These are phyloP conservation scores for Dendrocopos noguchii DNA, from an alignment of 2,113 vertebrate species.

Conservation along the genomic window DNA sequence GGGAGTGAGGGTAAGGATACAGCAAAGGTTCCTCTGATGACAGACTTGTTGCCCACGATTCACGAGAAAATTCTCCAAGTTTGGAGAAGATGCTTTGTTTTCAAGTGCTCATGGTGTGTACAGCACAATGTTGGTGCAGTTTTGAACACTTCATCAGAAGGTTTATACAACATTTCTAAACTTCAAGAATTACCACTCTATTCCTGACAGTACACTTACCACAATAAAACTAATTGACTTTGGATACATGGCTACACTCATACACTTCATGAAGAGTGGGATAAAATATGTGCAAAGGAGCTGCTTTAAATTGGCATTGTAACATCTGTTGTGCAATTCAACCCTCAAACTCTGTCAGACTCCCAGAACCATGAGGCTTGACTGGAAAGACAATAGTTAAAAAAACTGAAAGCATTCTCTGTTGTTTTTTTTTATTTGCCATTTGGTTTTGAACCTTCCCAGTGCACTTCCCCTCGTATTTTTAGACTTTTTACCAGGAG, in stretches of 20 bases:
- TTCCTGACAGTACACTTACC: not conserved
- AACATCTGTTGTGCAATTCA: not conserved
- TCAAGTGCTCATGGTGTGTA: not conserved
- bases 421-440: not conserved
- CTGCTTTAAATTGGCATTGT: not conserved
- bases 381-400: not conserved
- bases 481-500: not conserved
- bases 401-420: not conserved
- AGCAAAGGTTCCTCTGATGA: not conserved
- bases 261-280: not conserved
- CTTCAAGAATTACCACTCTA: not conserved
- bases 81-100: not conserved
- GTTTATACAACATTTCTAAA: not conserved
- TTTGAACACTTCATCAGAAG: not conserved
- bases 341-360: not conserved
- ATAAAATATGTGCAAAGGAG: not conserved
- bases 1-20: not conserved
- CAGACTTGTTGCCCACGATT: not conserved
- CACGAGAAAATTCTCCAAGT: not conserved
- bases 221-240: not conserved
- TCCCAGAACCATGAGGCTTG: not conserved
- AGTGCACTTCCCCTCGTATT: rapidly evolving
- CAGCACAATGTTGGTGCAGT: not conserved
- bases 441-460: not conserved
- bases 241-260: rapidly evolving